These are phyloP conservation scores for Meiosimyza platycephala DNA, from an alignment of 2,888 invertebrate genomes.

Conservation along the genomic window DNA sequence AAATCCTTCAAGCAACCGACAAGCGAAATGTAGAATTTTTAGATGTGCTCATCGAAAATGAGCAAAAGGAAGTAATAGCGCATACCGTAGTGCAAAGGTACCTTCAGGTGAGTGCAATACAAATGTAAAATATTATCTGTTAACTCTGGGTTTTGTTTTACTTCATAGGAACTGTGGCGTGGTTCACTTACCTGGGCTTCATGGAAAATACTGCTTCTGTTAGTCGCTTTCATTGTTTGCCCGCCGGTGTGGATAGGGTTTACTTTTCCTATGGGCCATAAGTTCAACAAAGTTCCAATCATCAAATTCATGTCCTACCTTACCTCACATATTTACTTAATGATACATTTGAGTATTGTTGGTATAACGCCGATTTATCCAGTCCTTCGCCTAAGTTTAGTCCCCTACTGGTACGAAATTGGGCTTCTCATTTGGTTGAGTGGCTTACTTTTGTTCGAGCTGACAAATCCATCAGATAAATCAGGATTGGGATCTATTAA, in stretches of 20 bases:
- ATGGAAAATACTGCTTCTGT: conserved; percentile 92
- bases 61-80: conserved; percentile 97
- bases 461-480: conserved; percentile 98
- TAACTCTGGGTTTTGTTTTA: conserved; percentile 19
- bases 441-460: conserved; percentile 92
- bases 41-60: conserved; percentile 97
- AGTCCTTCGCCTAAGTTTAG: conserved; percentile 80
- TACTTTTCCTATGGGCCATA: conserved; percentile 93
- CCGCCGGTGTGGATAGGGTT: conserved; percentile 97
- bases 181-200: conserved; percentile 97
- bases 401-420: conserved; percentile 98
- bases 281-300: conserved; percentile 97
- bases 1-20: conserved; percentile 95
- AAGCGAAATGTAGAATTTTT: conserved; percentile 93
- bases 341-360: conserved; percentile 90
- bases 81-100: conserved; percentile 98
- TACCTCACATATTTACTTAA: conserved; percentile 97
- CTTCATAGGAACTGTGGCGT: conserved; percentile 92
- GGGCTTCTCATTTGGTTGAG: conserved; percentile 93
- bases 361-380: conserved; percentile 90
- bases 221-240: conserved; percentile 91
- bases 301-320: conserved; percentile 99
- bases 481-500: conserved; percentile 96
- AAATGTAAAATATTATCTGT: neutral
- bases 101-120: conserved; percentile 78